Evolutionary conservation across 2,797 vertebrate species (phyloP).

Genomic region (Siniperca obscura): DNA sequence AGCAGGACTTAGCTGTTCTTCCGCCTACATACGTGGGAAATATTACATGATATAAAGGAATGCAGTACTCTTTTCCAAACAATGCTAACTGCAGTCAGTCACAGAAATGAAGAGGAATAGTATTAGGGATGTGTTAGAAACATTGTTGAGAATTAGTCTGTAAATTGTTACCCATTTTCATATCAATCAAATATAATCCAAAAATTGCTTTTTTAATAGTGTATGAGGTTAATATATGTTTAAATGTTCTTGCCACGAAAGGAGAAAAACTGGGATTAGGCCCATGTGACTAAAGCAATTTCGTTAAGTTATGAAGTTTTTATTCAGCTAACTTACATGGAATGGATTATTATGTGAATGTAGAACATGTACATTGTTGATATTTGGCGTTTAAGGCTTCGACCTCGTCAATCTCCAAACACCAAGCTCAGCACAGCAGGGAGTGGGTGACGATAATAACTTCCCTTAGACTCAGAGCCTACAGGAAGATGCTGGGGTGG

Average conservation of each 20-base stretch:
- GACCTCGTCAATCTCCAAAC: neutral
- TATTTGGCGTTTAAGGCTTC: neutral
- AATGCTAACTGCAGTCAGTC: neutral
- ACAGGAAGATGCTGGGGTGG: neutral
- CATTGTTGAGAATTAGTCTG: neutral
- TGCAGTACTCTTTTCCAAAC: neutral
- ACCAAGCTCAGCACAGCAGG: neutral
- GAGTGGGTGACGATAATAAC: neutral
- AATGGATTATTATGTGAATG: neutral
- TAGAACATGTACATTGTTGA: neutral
- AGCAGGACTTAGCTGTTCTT: constrained; percentile 15
- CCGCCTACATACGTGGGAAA: neutral
- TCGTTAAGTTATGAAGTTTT: neutral
- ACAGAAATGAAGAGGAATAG: neutral
- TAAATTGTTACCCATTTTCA: neutral
- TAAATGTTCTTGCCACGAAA: neutral
- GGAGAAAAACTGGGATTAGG: neutral
- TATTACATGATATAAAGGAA: constrained; percentile 8
- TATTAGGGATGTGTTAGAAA: neutral
- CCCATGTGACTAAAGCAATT: neutral
- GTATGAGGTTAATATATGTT: neutral
- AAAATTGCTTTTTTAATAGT: neutral
- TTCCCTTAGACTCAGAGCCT: neutral
- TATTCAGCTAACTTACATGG: neutral
- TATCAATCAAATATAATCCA: neutral